A percentile compares a stretch with the other conserved stretches of the same genome.
phyloP scores from a whole-genome alignment of 2,113 vertebrate species.

The Rhinolophus sinicus region DNA sequence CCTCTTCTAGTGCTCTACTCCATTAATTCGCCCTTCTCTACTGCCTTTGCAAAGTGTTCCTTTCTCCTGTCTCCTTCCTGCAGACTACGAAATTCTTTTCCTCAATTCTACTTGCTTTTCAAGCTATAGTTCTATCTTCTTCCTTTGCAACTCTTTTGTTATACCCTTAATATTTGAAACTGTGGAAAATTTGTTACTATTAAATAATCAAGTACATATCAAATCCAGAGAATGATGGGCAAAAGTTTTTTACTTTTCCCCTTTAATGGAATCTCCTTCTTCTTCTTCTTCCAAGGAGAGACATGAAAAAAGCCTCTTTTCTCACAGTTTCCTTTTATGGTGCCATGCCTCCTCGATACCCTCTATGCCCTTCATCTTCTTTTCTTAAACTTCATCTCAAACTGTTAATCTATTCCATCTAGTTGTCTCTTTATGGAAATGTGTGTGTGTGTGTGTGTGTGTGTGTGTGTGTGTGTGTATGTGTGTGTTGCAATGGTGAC shows the following conservation, averaged over 20 bases:
- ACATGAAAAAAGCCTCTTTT: neutral
- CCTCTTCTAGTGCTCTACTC: neutral
- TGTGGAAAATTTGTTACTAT: neutral
- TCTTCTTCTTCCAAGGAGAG: neutral
- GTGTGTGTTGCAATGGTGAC: neutral
- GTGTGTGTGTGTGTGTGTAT: neutral
- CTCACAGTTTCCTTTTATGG: neutral
- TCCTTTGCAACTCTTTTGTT: neutral
- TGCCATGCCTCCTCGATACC: neutral
- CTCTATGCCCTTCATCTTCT: neutral
- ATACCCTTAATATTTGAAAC: neutral
- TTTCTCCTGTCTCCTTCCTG: neutral
- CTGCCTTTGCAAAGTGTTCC: neutral
- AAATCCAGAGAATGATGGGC: neutral
- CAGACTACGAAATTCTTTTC: neutral
- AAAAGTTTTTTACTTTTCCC: neutral
- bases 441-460: neutral
- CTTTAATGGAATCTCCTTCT: neutral
- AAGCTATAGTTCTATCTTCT: neutral
- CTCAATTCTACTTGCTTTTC: neutral
- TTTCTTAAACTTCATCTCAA: neutral
- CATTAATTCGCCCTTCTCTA: neutral
- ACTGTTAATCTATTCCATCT: neutral
- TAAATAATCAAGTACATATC: neutral
- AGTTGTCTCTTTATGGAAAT: neutral